A percentile compares a stretch with the other conserved stretches of the same genome.
phyloP scores from a whole-genome alignment of 2,888 invertebrate genomes.

The Latheticus oryzae region DNA sequence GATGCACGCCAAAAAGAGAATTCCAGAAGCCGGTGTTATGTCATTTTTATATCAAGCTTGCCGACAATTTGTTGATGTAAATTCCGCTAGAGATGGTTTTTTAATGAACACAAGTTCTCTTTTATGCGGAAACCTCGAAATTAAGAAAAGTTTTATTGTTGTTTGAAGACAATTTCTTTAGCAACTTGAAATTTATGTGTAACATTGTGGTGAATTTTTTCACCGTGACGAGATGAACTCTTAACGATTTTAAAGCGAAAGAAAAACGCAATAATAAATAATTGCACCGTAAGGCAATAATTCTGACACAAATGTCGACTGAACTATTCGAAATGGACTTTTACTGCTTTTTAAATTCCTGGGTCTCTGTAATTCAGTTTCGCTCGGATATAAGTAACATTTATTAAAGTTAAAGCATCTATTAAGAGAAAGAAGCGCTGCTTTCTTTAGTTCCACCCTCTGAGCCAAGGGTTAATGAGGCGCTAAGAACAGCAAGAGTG shows the following conservation, averaged over 20 bases:
- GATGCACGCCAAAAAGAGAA: slow-evolving; percentile 3
- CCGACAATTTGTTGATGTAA: slow-evolving; percentile 27
- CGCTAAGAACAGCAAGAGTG: slow-evolving; percentile 52
- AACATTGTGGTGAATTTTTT: slow-evolving; percentile 26
- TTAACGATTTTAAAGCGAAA: slow-evolving; percentile 17
- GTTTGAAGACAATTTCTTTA: slow-evolving; percentile 30
- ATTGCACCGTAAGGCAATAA: slow-evolving; percentile 26
- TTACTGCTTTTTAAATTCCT: slow-evolving; percentile 42
- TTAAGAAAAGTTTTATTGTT: slow-evolving; percentile 40
- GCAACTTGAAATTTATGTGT: slow-evolving; percentile 27
- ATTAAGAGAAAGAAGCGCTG: slow-evolving; percentile 41
- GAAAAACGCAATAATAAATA: slow-evolving; percentile 30
- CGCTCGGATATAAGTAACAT: slow-evolving; percentile 46
- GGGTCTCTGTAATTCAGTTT: slow-evolving; percentile 45
- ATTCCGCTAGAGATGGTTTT: slow-evolving; percentile 20
- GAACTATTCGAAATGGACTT: slow-evolving; percentile 32
- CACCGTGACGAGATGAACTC: slow-evolving; percentile 24
- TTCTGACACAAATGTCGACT: slow-evolving; percentile 23
- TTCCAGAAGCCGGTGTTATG: neutral
- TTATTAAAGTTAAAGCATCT: slow-evolving; percentile 48
- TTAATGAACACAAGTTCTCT: slow-evolving; percentile 27
- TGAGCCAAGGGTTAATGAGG: slow-evolving; percentile 53
- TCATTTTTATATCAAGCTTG: slow-evolving; percentile 12
- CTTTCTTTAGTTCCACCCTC: slow-evolving; percentile 49
- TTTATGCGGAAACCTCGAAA: slow-evolving; percentile 26